These are phyloP conservation scores for Macrostomum lignano DNA, from an alignment of 1,140 invertebrate species.

Conservation along the genomic window DNA sequence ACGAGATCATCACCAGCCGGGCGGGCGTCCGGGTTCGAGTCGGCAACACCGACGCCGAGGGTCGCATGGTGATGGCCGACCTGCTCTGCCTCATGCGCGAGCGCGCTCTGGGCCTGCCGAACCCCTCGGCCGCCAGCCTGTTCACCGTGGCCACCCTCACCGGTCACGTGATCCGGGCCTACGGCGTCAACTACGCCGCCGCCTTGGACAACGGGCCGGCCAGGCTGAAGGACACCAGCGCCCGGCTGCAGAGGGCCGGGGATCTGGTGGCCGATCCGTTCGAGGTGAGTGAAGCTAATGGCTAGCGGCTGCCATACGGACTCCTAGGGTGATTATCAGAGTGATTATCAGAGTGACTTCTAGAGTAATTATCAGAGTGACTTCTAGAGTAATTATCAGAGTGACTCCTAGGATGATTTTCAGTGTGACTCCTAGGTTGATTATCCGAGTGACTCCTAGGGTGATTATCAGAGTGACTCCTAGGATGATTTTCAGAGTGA, in stretches of 20 bases:
- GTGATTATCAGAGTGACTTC: too few relatives aligned
- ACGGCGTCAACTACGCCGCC: conserved; percentile 45
- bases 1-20: conserved; percentile 57
- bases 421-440: too few relatives aligned
- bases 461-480: too few relatives aligned
- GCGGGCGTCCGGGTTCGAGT: conserved; percentile 49
- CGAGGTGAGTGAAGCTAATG: conserved; percentile 35
- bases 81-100: conserved; percentile 40
- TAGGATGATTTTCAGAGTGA: too few relatives aligned
- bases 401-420: too few relatives aligned
- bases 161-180: conserved; percentile 47
- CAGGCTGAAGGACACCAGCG: conserved; percentile 25
- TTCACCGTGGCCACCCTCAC: conserved; percentile 81
- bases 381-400: too few relatives aligned
- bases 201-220: conserved; percentile 70
- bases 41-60: conserved; percentile 79
- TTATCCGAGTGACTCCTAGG: too few relatives aligned
- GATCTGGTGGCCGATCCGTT: conserved; percentile 54
- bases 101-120: conserved; percentile 31
- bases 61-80: conserved; percentile 75
- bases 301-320: conserved; percentile 3
- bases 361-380: too few relatives aligned
- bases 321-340: too few relatives aligned
- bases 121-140: conserved; percentile 54
- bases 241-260: conserved; percentile 40